Conservation (phyloP, 2,888 invertebrate genomes). For the Galeruca laticollis region DNA sequence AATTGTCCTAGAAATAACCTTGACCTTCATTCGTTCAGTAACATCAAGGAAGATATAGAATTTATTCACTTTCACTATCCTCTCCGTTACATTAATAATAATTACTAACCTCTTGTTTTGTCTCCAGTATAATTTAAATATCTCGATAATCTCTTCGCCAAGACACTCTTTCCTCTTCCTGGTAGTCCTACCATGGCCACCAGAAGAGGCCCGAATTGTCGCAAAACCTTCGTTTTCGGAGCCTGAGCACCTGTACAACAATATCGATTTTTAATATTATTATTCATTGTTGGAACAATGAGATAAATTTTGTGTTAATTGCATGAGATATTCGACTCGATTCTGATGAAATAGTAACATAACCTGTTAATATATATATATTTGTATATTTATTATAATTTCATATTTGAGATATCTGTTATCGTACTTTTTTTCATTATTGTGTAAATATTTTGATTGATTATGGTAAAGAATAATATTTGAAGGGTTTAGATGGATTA, state of each 20-base stretch:
- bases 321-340: conserved; percentile 3
- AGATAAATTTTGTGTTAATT: conserved; percentile 21
- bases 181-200: conserved; percentile 92
- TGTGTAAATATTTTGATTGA: conserved; percentile 14
- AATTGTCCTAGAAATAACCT: too few relatives aligned
- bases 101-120: conserved; percentile 78
- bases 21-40: too few relatives aligned
- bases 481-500: not conserved
- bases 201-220: conserved; percentile 78
- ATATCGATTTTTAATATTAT: conserved; percentile 45
- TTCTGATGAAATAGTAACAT: not conserved
- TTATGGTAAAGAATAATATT: not conserved
- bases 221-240: conserved; percentile 59
- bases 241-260: conserved; percentile 57
- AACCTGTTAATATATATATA: not conserved
- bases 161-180: conserved; percentile 92
- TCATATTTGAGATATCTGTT: conserved; percentile 21
- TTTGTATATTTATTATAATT: not conserved
- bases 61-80: too few relatives aligned
- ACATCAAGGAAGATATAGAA: too few relatives aligned
- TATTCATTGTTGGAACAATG: conserved; percentile 39
- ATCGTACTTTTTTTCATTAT: conserved; percentile 11
- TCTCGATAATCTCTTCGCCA: conserved; percentile 87
- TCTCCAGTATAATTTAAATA: conserved; percentile 94
- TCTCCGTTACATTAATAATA: too few relatives aligned